A percentile compares a stretch with the other conserved stretches of the same genome.
Evolutionary conservation across 2,797 vertebrate genomes (phyloP).

Genomic region (Rhadinocentrus ornatus): DNA sequence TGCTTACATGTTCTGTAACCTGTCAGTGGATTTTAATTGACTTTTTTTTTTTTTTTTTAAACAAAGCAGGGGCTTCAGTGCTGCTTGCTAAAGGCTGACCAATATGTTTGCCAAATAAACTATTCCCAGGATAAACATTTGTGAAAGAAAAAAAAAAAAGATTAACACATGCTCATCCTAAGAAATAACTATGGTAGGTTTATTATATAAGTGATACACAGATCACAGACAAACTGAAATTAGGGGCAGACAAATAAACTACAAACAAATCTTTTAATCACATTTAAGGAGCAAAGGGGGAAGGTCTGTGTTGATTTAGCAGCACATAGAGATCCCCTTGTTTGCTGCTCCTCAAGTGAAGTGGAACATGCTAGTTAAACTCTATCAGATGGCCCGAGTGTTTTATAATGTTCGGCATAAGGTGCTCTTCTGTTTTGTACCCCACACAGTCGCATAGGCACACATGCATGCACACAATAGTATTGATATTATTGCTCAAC

Average conservation of each 20-base stretch:
- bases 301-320: constrained; percentile 70
- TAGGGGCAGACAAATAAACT: constrained; percentile 51
- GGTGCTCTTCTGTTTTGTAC: constrained; percentile 67
- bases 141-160: constrained; percentile 28
- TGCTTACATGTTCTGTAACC: background rate
- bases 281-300: constrained; percentile 44
- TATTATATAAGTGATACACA: constrained; percentile 31
- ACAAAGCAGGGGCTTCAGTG: constrained; percentile 11
- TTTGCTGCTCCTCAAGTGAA: constrained; percentile 69
- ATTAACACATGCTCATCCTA: constrained; percentile 30
- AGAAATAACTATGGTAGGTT: constrained; percentile 21
- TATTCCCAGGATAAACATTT: constrained; percentile 54
- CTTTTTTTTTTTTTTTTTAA: constrained; percentile 22
- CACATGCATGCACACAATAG: constrained; percentile 33
- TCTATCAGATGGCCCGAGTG: constrained; percentile 73
- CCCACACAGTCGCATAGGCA: constrained; percentile 67
- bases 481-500: constrained; percentile 59
- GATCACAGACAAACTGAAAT: constrained; percentile 44
- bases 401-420: constrained; percentile 73
- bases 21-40: constrained; percentile 8
- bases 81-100: constrained; percentile 32
- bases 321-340: constrained; percentile 64
- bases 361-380: constrained; percentile 75
- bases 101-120: constrained; percentile 48
- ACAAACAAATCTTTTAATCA: constrained; percentile 63